Percentiles rank a stretch among this genome's conserved stretches.
These are phyloP conservation scores for Cervus canadensis DNA, from an alignment of 2,113 vertebrate genomes.

Conservation along the genomic window DNA sequence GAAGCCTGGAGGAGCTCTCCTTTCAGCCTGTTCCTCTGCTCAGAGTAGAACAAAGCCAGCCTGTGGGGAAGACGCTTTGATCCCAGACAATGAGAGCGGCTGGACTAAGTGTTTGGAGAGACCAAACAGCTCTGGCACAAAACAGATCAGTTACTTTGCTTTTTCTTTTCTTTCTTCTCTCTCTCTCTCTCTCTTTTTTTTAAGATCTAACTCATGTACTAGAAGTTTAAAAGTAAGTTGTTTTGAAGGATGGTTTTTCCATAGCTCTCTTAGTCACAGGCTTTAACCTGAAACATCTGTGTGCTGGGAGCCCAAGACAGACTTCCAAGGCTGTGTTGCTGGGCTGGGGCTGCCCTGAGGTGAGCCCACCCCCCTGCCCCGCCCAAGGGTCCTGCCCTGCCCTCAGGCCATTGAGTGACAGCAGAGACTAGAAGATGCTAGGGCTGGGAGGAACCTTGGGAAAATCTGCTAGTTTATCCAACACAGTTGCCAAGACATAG, in stretches of 20 bases:
- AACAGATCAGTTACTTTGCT: slow-evolving; percentile 58
- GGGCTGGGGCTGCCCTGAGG: rapidly evolving
- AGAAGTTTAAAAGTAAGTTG: slow-evolving; percentile 11
- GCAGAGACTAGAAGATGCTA: not conserved
- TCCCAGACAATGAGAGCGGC: slow-evolving; percentile 36
- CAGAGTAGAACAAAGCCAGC: slow-evolving; percentile 48
- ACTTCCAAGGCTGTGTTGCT: not conserved
- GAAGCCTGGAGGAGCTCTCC: slow-evolving; percentile 38
- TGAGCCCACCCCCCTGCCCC: rapidly evolving
- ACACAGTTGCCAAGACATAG: not conserved
- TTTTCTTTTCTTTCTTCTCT: not conserved
- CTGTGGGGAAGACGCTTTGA: slow-evolving; percentile 51
- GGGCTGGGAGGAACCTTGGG: not conserved
- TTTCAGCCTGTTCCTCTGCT: slow-evolving; percentile 28
- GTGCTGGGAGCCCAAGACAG: not conserved
- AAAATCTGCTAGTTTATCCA: not conserved
- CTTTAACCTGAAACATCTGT: not conserved
- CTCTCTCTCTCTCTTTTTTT: not conserved
- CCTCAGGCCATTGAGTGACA: not conserved
- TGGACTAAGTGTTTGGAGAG: slow-evolving; percentile 65
- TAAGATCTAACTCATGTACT: slow-evolving; percentile 24
- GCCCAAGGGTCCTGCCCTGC: not conserved
- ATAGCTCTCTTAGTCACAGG: not conserved
- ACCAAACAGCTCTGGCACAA: slow-evolving; percentile 51
- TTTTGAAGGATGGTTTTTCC: slow-evolving; percentile 33